phyloP scores from a whole-genome alignment of 2,797 vertebrate genomes.

The Podarcis lilfordi region DNA sequence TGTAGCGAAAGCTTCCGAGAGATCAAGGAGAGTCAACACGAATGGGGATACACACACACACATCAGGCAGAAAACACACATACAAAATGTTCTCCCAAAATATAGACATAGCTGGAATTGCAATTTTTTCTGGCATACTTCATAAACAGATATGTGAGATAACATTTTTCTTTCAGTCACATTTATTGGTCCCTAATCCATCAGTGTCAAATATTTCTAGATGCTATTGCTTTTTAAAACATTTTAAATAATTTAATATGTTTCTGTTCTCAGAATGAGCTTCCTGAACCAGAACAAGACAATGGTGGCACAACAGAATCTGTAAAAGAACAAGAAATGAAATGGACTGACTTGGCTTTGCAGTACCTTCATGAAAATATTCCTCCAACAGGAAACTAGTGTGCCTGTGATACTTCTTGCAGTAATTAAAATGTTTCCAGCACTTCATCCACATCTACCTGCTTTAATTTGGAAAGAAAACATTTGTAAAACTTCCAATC shows the following conservation, averaged over 20 bases:
- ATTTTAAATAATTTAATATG: background rate
- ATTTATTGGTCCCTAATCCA: background rate
- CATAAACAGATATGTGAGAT: background rate
- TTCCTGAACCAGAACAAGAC: slow-evolving; percentile 97
- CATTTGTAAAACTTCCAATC: background rate
- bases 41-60: no score
- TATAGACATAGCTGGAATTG: background rate
- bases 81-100: background rate
- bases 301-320: slow-evolving; percentile 95
- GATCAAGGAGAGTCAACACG: no score
- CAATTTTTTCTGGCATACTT: background rate
- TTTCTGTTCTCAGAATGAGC: slow-evolving; percentile 86
- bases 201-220: slow-evolving; percentile 10
- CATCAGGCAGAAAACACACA: background rate
- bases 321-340: slow-evolving; percentile 99
- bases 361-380: slow-evolving; percentile 96
- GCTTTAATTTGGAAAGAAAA: slow-evolving; percentile 50
- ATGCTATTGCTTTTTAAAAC: slow-evolving; percentile 17
- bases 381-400: slow-evolving; percentile 85
- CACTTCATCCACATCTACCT: background rate
- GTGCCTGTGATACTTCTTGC: background rate
- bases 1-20: no score
- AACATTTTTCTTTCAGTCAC: slow-evolving; percentile 27
- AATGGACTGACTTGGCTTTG: slow-evolving; percentile 95
- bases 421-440: slow-evolving; percentile 8